A percentile compares a stretch with the other conserved stretches of the same genome.
These are phyloP conservation scores for Grallaria varia DNA, from an alignment of 2,113 vertebrate genomes.

Conservation along the genomic window DNA sequence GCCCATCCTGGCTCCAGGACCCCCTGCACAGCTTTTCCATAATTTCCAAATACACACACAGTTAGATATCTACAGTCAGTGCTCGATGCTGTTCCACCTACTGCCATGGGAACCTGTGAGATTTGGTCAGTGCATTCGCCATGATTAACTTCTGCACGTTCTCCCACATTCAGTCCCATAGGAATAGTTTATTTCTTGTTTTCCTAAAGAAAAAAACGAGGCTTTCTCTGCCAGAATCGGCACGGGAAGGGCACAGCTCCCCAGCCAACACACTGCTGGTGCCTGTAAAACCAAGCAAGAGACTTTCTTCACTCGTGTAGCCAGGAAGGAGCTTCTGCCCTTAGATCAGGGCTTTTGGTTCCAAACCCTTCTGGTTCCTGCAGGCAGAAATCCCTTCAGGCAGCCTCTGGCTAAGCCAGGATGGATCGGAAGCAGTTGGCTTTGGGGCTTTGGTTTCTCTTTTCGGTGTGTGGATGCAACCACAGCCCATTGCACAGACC, in stretches of 20 bases:
- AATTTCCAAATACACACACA: background rate
- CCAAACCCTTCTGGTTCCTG: background rate
- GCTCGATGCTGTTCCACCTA: fast-evolving
- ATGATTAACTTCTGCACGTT: background rate
- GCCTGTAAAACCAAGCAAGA: background rate
- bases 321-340: background rate
- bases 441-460: background rate
- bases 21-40: fast-evolving
- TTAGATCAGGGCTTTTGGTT: background rate
- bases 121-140: background rate
- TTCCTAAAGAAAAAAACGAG: background rate
- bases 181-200: background rate
- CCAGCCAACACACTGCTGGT: background rate
- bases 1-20: background rate
- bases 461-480: no score
- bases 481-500: background rate
- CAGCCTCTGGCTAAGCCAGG: background rate
- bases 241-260: background rate
- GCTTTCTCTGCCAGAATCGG: background rate
- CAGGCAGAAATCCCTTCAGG: background rate
- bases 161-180: background rate
- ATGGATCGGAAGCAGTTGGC: background rate
- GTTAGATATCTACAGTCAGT: fast-evolving
- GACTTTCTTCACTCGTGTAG: background rate
- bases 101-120: background rate